Evolutionary conservation across 1,140 invertebrate species (phyloP), one percentile per base, ranked within the genome.

Genomic region (Pseudomyrmex sp.): DNA sequence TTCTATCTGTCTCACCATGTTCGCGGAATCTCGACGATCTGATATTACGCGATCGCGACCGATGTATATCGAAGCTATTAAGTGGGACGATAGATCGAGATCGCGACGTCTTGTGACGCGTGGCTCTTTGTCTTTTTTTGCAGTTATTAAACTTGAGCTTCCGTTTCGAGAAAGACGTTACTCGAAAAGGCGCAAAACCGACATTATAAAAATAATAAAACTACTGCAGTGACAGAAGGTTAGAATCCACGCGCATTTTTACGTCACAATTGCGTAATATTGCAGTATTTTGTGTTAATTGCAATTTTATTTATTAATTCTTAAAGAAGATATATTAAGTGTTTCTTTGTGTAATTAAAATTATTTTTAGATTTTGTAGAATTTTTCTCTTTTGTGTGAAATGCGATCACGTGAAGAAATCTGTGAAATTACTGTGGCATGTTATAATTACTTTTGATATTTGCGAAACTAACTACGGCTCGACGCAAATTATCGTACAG

Each of bases 41-140:
- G 75, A 77, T 68, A 77, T 35, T 3, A 35, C 62, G 26, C 18
- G 35, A 77, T 68, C 74, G 62, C 72, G 58, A 75, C 20, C 20
- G 72, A 75, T 18, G 18, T 75, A 75, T 75, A 75, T 75, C 72
- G 20, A 4, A 23, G 15, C 35, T 9, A 44, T 44, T 48, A 61
- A 75, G 72, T 75, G 10, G 72, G 50, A 46, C 72, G 58, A 77
- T 69, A 50, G 50, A 77, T 77, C 63, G 48, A 66, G 74, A 77
- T 66, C 12, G 63, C 62, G 50, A 77, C 62, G 20, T 46, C 35
- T 69, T 35, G 26, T n/a, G n/a, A n/a, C n/a, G n/a, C n/a, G n/a
- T 58, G 44, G 35, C 35, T n/a, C 58, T 2, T 9, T 20, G 44
- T 15, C 18, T 13, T 26, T 56, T 56, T 35, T 72, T 73, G 56